These are phyloP conservation scores for Athalia rosae DNA, from an alignment of 2,888 invertebrate species.

Conservation along the genomic window DNA sequence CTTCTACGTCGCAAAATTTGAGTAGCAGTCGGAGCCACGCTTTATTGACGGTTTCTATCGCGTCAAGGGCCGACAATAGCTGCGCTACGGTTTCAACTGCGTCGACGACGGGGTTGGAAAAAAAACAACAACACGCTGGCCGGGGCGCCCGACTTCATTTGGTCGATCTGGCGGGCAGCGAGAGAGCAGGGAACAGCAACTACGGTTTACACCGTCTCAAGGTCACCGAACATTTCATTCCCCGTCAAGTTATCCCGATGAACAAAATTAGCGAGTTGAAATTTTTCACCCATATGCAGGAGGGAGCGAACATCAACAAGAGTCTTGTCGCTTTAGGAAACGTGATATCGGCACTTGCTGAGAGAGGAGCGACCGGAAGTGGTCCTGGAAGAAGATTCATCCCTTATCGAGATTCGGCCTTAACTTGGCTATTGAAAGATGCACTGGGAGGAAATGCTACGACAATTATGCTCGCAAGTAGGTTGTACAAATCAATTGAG, in stretches of 20 bases:
- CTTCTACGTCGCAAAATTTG: conserved; percentile 83
- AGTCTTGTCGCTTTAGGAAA: conserved; percentile 88
- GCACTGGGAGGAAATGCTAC: conserved; percentile 87
- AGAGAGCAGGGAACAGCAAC: conserved; percentile 75
- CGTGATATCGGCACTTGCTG: conserved; percentile 84
- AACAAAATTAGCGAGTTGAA: conserved; percentile 26
- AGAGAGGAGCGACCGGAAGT: conserved; percentile 65
- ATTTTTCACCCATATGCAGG: conserved; percentile 59
- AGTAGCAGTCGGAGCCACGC: conserved; percentile 85
- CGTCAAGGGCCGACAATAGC: conserved; percentile 78
- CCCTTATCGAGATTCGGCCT: conserved; percentile 86
- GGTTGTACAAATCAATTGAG: conserved; percentile 55
- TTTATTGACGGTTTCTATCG: conserved; percentile 80
- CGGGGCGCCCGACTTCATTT: conserved; percentile 80
- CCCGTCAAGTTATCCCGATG: background rate
- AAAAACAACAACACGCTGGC: conserved; percentile 70
- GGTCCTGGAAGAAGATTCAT: conserved; percentile 77
- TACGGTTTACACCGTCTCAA: conserved; percentile 70
- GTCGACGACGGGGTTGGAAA: conserved; percentile 67
- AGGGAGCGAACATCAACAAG: conserved; percentile 84
- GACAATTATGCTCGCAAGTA: conserved; percentile 88
- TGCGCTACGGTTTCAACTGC: conserved; percentile 76
- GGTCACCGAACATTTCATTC: conserved; percentile 73
- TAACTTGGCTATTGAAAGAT: conserved; percentile 89
- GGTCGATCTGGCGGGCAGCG: conserved; percentile 83